Conservation (phyloP, 2,797 vertebrate genomes). For the Anas georgica region DNA sequence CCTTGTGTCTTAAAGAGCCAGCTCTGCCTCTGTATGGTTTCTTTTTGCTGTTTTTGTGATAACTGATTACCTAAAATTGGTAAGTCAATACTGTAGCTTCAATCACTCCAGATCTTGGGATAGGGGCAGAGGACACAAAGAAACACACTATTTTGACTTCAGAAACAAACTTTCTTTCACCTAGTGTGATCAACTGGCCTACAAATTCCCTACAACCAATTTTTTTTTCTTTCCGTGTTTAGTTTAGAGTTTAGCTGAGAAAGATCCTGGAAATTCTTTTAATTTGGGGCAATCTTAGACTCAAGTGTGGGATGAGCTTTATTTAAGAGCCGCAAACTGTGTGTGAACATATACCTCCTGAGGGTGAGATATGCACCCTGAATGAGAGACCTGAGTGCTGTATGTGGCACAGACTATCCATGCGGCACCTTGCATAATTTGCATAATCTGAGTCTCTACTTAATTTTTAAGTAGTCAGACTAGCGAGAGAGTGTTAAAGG, state of each 20-base stretch:
- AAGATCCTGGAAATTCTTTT: neutral
- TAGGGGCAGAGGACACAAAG: rapidly evolving
- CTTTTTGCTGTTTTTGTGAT: neutral
- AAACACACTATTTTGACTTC: neutral
- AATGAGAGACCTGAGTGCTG: neutral
- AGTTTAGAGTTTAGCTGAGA: neutral
- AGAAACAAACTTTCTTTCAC: neutral
- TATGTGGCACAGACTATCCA: neutral
- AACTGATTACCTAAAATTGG: neutral
- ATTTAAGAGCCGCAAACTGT: neutral
- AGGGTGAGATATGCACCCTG: neutral
- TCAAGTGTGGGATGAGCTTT: neutral
- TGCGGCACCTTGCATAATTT: neutral
- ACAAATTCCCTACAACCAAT: neutral
- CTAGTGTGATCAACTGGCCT: neutral
- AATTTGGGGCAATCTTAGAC: neutral
- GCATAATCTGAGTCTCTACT: neutral
- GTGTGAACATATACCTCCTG: rapidly evolving
- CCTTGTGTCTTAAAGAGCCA: neutral
- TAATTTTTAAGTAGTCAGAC: neutral
- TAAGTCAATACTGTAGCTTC: neutral
- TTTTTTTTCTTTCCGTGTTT: neutral
- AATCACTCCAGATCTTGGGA: rapidly evolving
- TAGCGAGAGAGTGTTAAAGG: neutral
- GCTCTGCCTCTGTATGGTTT: neutral